Evolutionary conservation across 2,797 vertebrate species (phyloP), one percentile per base, ranked within the genome.

Genomic region (Eospalax fontanierii): DNA sequence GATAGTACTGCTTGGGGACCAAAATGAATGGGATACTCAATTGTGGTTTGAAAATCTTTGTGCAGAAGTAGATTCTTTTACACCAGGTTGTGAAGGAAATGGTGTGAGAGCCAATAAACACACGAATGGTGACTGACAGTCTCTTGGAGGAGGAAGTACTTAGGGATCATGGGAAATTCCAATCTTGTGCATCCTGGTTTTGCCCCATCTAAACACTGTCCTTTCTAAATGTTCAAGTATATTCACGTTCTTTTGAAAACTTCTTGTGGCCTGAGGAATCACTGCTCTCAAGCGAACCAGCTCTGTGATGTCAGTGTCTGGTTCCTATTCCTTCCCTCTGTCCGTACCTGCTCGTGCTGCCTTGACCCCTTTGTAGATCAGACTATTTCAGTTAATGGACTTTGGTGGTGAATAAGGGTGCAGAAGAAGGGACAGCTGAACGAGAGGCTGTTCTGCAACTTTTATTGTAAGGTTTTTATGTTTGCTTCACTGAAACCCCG

Each of bases 1-100:
- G 71, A 76, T 57, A 93, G 43, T 73, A 88, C 79, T 84, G 40
- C 83, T 90, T 88, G 87, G 89, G 96, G 95, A 97, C 90, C 95
- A 96, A 95, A 95, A 89, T 96, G 92, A 89, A 30, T 74, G 57
- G 87, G 90, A 19, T 91, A 46, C 38, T 87, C 71, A 95, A 85
- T 93, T 9, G n/a, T 94, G 88, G 43, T 94, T 93, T 91, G 87
- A 50, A 85, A 89, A 86, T 84, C 70, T 91, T 91, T 83, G 15
- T 28, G 75, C 76, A 38, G 70, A 83, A 71, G 79, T 85, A 30
- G 33, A 73, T 90, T 91, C 65, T 89, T 90, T 96, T 90, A 59
- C 38, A 92, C 91, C 90, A 46, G 24, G 61, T 92, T 88, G 76
- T 40, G 19, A 40, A 94, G 38, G 38, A 93, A 93, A 78, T 61